A percentile compares a stretch with the other conserved stretches of the same genome.
Evolutionary conservation across 30 jellyfish, hydroid and myxozoan species (phyloP).

Genomic region (Hydractinia echinata): DNA sequence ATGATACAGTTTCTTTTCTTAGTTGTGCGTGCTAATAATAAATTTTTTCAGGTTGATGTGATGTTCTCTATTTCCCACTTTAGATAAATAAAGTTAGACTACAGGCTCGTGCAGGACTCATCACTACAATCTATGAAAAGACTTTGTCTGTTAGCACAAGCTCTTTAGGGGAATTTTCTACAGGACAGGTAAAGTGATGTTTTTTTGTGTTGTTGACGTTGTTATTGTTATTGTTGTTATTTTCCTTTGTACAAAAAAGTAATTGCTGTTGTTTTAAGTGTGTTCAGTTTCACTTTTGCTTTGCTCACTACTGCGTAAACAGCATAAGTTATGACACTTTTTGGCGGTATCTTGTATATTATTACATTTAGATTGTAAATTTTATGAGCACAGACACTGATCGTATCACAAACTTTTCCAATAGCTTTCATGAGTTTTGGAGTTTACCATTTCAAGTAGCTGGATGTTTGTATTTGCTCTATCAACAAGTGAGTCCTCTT

Average conservation of each 20-base stretch:
- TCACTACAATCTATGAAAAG: slow-evolving; percentile 75
- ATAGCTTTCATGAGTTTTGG: slow-evolving; percentile 95
- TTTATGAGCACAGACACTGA: slow-evolving; percentile 95
- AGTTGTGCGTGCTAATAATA: background rate
- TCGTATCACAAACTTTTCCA: slow-evolving; percentile 58
- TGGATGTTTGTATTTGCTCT: slow-evolving; percentile 62
- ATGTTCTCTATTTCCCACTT: background rate
- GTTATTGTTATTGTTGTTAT: background rate
- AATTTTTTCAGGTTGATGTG: background rate
- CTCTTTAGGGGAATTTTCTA: slow-evolving; percentile 54
- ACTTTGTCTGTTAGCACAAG: slow-evolving; percentile 63
- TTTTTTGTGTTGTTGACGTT: background rate
- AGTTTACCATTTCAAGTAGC: slow-evolving; percentile 95
- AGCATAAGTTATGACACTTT: too few relatives aligned
- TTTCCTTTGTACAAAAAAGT: too few relatives aligned
- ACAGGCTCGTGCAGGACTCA: slow-evolving; percentile 72
- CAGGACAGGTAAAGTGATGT: slow-evolving; percentile 75
- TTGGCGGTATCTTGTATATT: background rate
- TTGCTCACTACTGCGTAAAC: too few relatives aligned
- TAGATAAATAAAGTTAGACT: slow-evolving; percentile 62
- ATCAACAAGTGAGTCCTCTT: slow-evolving; percentile 58
- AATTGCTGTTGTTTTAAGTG: too few relatives aligned
- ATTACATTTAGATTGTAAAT: slow-evolving; percentile 56
- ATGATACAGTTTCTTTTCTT: background rate
- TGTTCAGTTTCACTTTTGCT: too few relatives aligned